Conservation (phyloP, 2,113 vertebrate species). For the Odontesthes bonariensis region DNA sequence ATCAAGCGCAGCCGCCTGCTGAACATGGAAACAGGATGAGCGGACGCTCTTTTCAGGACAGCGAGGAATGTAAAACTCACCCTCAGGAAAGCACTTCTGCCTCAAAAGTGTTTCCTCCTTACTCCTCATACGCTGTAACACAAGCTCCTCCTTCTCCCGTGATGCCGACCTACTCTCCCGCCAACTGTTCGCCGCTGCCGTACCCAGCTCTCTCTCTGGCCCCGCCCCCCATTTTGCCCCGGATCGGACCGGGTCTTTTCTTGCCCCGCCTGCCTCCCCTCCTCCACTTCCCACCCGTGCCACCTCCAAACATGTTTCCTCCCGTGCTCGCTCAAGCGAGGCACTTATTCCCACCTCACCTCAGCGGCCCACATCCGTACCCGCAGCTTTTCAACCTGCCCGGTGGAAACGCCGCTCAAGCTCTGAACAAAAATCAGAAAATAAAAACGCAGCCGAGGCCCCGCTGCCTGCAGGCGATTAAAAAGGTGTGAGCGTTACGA, state of each 20-base stretch:
- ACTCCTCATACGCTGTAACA: not conserved
- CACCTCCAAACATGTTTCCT: constrained; percentile 41
- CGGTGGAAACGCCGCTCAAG: not conserved
- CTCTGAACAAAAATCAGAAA: constrained; percentile 24
- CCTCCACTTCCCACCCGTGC: not conserved
- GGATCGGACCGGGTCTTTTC: not conserved
- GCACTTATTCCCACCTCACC: constrained; percentile 21
- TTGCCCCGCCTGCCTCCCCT: constrained; percentile 35
- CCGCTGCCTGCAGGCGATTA: constrained; percentile 70
- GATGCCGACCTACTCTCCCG: constrained; percentile 28
- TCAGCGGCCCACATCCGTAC: not conserved
- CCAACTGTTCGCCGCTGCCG: constrained; percentile 8
- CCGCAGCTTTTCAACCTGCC: not conserved
- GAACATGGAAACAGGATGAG: constrained; percentile 8
- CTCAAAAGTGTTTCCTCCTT: constrained; percentile 1
- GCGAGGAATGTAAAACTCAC: not conserved
- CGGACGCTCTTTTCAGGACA: constrained; percentile 1
- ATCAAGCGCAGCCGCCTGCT: not conserved
- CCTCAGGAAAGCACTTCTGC: constrained; percentile 5
- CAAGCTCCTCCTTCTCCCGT: not conserved
- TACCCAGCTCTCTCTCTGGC: constrained; percentile 14
- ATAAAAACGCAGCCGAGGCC: constrained; percentile 35
- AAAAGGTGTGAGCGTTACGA: not conserved
- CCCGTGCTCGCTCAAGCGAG: not conserved
- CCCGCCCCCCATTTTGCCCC: constrained; percentile 7